These are phyloP conservation scores for Tetrapedia diversipes DNA, from an alignment of 2,888 invertebrate species.

Conservation along the genomic window DNA sequence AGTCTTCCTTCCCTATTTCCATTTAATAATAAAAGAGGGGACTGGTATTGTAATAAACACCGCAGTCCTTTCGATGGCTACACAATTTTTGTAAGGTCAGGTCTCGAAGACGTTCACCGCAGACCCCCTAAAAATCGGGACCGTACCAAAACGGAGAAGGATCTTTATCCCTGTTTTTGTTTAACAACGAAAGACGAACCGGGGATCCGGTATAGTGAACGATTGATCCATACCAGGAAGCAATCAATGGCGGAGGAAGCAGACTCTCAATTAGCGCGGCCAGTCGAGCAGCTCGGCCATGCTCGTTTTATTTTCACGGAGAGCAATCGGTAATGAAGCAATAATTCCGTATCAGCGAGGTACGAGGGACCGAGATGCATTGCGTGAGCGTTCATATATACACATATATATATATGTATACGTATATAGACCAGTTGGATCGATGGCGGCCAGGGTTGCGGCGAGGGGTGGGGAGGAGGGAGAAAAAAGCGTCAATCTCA, in stretches of 20 bases:
- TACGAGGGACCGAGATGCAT: slow-evolving; percentile 1
- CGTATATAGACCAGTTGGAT: slow-evolving; percentile 27
- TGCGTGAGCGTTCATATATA: neutral
- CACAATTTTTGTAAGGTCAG: too few relatives aligned
- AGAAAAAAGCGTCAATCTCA: slow-evolving; percentile 61
- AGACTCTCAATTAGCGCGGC: neutral
- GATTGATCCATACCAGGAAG: slow-evolving; percentile 1
- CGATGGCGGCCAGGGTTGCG: slow-evolving; percentile 42
- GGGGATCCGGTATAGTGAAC: too few relatives aligned
- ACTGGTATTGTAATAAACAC: too few relatives aligned
- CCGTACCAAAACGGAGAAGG: too few relatives aligned
- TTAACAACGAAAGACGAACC: too few relatives aligned
- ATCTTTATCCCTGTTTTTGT: too few relatives aligned
- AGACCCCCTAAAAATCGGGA: too few relatives aligned
- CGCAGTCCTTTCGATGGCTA: too few relatives aligned
- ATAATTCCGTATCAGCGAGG: slow-evolving; percentile 36
- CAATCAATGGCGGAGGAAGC: neutral
- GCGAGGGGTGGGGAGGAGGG: too few relatives aligned
- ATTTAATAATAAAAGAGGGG: too few relatives aligned
- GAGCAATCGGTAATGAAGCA: slow-evolving; percentile 49
- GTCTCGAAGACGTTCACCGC: too few relatives aligned
- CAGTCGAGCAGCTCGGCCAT: neutral
- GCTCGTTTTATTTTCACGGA: slow-evolving; percentile 13
- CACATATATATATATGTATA: neutral
- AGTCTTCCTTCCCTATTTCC: too few relatives aligned